These are phyloP conservation scores for Turdus rufiventris DNA, from an alignment of 2,113 vertebrate species.

Conservation along the genomic window DNA sequence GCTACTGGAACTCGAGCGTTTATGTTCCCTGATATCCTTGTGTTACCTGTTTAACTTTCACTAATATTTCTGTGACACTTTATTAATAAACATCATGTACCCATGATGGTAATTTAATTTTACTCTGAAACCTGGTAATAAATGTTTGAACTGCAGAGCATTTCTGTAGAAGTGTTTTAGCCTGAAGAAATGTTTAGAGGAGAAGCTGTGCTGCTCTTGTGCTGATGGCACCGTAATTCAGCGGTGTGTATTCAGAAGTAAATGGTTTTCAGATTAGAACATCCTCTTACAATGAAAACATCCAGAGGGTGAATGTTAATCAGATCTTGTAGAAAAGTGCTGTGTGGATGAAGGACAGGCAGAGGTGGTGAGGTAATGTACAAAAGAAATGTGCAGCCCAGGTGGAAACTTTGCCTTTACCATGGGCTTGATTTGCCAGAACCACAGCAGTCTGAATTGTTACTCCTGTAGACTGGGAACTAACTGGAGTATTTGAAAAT, in stretches of 20 bases:
- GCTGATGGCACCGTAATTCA: background rate
- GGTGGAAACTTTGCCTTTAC: background rate
- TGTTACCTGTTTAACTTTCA: conserved; percentile 46
- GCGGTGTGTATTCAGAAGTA: background rate
- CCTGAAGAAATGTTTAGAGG: background rate
- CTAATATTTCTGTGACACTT: conserved; percentile 25
- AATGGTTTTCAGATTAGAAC: conserved; percentile 47
- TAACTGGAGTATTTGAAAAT: background rate
- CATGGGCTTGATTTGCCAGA: background rate
- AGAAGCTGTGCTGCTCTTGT: background rate
- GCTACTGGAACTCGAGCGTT: conserved; percentile 21
- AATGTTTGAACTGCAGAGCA: background rate
- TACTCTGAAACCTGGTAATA: background rate
- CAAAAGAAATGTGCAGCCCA: background rate
- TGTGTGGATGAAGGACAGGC: background rate
- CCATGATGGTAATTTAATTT: conserved; percentile 8
- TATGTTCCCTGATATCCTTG: conserved; percentile 6
- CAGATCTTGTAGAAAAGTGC: background rate
- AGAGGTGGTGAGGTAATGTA: background rate
- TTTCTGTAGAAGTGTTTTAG: background rate
- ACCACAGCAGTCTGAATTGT: background rate
- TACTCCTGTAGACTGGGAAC: background rate
- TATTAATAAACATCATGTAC: conserved; percentile 26
- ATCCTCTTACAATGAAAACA: background rate
- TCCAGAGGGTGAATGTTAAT: background rate